Base-by-base conservation (phyloP, 1,140 invertebrate genomes). In the Ceratoteleas bidentatus region DNA sequence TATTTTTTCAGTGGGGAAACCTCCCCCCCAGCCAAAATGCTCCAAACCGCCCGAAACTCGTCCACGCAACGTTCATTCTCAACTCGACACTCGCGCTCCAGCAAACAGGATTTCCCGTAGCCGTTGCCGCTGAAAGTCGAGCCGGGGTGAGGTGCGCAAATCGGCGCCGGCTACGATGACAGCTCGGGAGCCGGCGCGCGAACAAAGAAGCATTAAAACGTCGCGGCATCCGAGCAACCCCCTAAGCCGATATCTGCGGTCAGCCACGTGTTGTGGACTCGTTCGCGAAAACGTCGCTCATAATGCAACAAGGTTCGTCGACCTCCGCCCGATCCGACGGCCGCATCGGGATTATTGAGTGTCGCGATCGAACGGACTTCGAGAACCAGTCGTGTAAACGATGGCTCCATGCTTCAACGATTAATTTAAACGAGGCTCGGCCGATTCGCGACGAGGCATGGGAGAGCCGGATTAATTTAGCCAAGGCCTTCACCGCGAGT, bases 361-460 rank as follows among this genome's bases (percentile, higher is more conserved):
- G 81, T 83, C 81, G 75, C 74, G 81, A 83, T 75, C 60, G 81
- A 72, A 78, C 64, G 53, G 74, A 74, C 70, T 72, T 69, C 75
- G 81, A 78, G 70, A 83, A 83, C 81, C 75, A 83, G 81, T 83
- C 81, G 81, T 70, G 70, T 72, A 83, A 83, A 78, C 81, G 74
- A 83, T 78, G 74, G 75, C 74, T 76, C 73, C 80, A 68, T 73
- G 72, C 73, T 56, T 58, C 74, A 52, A 52, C 81, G 70, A 83
- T 78, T 78, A 83, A 83, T 78, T 78, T 72, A 70, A 79, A 74
- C 81, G 73, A 83, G 79, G 40, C 75, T 72, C 56, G 62, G 45
- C 65, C 65, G 61, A 81, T 75, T 9, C 72, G 56, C 68, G 61
- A 73, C 52, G 73, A 50, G 50, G 61, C 54, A 66, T 66, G 79